These are phyloP conservation scores for Cygnus olor DNA, from an alignment of 2,797 vertebrate genomes.

Conservation along the genomic window DNA sequence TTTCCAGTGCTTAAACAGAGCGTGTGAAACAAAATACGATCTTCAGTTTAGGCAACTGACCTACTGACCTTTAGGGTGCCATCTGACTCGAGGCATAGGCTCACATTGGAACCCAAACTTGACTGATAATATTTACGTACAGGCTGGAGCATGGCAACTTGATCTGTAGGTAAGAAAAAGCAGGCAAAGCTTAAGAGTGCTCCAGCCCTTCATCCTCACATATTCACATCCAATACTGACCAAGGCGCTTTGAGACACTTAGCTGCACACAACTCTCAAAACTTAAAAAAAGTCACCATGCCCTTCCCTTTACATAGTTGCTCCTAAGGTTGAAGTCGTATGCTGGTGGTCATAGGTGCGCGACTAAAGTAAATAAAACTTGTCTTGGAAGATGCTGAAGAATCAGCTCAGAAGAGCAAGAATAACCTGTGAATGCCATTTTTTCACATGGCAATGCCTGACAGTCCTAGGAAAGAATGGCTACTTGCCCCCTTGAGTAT, in stretches of 20 bases:
- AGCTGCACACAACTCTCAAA: neutral
- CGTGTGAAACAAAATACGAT: neutral
- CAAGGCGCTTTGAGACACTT: neutral
- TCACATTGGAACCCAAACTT: accelerated
- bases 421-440: neutral
- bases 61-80: neutral
- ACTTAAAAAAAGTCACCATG: neutral
- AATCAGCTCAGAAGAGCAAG: neutral
- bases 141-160: neutral
- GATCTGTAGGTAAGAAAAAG: neutral
- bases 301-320: neutral
- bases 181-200: neutral
- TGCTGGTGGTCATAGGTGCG: neutral
- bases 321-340: neutral
- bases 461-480: neutral
- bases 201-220: neutral
- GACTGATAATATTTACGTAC: neutral
- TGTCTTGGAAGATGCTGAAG: neutral
- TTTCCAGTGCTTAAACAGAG: neutral
- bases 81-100: neutral
- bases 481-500: neutral
- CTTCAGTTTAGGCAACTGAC: neutral
- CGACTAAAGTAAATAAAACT: neutral
- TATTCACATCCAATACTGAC: neutral
- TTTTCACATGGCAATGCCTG: neutral